phyloP scores from a whole-genome alignment of 2,888 invertebrate genomes.

The Alloscopus bannaensis region DNA sequence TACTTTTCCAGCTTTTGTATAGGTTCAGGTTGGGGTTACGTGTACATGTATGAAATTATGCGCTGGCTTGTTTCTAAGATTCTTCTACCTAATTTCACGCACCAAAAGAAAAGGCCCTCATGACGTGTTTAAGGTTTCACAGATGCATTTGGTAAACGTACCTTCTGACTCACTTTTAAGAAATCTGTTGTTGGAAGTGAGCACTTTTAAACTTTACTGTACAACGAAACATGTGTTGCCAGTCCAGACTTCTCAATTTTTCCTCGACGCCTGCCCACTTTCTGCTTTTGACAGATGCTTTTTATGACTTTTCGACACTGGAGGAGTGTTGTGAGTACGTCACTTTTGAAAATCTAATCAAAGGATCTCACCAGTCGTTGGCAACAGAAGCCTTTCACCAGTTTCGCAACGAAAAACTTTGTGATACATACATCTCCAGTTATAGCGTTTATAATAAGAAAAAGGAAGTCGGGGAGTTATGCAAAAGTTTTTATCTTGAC shows the following conservation, averaged over 20 bases:
- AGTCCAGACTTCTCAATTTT: conserved; percentile 1
- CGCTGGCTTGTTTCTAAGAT: too few species aligned
- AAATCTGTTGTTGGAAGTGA: too few species aligned
- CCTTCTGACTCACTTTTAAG: too few species aligned
- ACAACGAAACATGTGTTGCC: conserved; percentile 36
- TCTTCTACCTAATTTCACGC: too few species aligned
- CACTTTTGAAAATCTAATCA: conserved; percentile 22
- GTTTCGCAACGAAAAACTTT: neutral
- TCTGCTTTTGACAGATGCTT: conserved; percentile 35
- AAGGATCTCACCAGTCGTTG: conserved; percentile 14
- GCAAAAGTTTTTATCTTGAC: conserved; percentile 8
- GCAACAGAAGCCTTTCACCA: neutral
- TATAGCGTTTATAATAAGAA: neutral
- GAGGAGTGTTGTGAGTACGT: conserved; percentile 22
- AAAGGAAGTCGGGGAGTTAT: neutral
- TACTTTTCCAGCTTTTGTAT: too few species aligned
- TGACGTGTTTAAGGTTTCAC: too few species aligned
- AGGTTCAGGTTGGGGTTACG: too few species aligned
- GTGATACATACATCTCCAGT: conserved; percentile 7
- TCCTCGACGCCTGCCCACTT: conserved; percentile 14
- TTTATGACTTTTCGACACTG: conserved; percentile 24
- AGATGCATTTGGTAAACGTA: too few species aligned
- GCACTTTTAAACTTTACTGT: too few species aligned
- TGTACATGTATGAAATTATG: too few species aligned
- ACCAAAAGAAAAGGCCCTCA: too few species aligned